Conservation (phyloP, 2,797 vertebrate species). For the Triplophysa yarkandensis region DNA sequence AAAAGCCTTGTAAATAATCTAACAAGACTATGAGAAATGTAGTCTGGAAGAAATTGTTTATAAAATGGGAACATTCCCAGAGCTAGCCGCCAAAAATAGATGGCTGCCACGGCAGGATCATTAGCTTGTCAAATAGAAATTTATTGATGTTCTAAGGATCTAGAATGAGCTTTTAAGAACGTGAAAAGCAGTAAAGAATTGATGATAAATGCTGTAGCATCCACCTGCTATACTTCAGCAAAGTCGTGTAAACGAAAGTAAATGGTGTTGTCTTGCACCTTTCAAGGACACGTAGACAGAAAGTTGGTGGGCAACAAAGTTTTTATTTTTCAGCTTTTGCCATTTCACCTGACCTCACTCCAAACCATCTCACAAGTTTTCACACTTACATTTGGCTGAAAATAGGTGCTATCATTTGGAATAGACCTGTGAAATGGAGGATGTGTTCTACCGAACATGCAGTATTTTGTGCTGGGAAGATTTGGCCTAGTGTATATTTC, state of each 20-base stretch:
- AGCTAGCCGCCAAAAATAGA: slow-evolving; percentile 15
- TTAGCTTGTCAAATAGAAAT: slow-evolving; percentile 34
- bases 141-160: not conserved
- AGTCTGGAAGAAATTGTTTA: slow-evolving; percentile 17
- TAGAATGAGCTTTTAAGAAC: not conserved
- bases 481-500: slow-evolving; percentile 30
- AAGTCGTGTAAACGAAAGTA: not conserved
- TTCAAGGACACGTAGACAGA: slow-evolving; percentile 12
- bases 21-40: slow-evolving; percentile 27
- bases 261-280: slow-evolving; percentile 17
- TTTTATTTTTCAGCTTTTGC: slow-evolving; percentile 13
- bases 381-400: slow-evolving; percentile 52
- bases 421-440: slow-evolving; percentile 40
- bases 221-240: not conserved
- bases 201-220: not conserved
- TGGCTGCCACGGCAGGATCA: slow-evolving; percentile 3
- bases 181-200: slow-evolving; percentile 6
- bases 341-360: slow-evolving; percentile 26
- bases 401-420: slow-evolving; percentile 47
- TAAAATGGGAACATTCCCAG: slow-evolving; percentile 31
- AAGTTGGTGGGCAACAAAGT: not conserved
- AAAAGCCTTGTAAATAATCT: slow-evolving; percentile 38
- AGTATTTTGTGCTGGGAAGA: slow-evolving; percentile 25
- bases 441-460: slow-evolving; percentile 19
- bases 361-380: slow-evolving; percentile 29